These are phyloP conservation scores for Sarotherodon lohbergeri DNA, from an alignment of 2,113 vertebrate genomes.

Conservation along the genomic window DNA sequence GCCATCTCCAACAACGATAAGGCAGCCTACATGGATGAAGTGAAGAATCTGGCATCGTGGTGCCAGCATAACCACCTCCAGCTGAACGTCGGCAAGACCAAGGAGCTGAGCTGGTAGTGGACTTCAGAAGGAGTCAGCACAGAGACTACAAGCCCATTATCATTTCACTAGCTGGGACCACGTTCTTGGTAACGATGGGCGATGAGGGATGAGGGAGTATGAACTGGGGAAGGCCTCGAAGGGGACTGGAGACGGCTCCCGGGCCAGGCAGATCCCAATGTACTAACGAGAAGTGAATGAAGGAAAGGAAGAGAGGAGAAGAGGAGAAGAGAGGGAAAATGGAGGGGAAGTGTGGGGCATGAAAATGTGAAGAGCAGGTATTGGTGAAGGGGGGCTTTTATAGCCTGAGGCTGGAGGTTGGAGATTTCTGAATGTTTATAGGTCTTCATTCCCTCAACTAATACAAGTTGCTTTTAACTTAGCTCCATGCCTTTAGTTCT, in stretches of 20 bases:
- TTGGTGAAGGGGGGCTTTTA: not conserved
- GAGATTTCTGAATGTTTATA: not conserved
- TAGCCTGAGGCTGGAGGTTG: accelerated
- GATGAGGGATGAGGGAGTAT: not conserved
- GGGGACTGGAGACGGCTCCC: accelerated
- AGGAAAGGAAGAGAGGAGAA: not conserved
- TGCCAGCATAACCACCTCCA: not conserved
- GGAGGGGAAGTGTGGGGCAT: accelerated
- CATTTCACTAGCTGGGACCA: not conserved
- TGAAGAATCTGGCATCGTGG: not conserved
- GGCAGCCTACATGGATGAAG: not conserved
- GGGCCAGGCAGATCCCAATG: accelerated
- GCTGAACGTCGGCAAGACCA: not conserved
- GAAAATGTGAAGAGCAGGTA: not conserved
- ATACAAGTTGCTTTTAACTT: not conserved
- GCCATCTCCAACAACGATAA: not conserved
- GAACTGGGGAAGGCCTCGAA: not conserved
- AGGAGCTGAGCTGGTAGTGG: not conserved
- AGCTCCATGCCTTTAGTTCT: not conserved
- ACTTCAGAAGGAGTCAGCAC: not conserved
- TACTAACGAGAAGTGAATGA: not conserved
- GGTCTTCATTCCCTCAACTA: not conserved
- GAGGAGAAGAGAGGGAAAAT: accelerated
- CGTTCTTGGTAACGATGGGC: not conserved
- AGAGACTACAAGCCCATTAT: not conserved